Evolutionary conservation across 2,797 vertebrate species (phyloP).

Genomic region (Mormyrops boulengeri): DNA sequence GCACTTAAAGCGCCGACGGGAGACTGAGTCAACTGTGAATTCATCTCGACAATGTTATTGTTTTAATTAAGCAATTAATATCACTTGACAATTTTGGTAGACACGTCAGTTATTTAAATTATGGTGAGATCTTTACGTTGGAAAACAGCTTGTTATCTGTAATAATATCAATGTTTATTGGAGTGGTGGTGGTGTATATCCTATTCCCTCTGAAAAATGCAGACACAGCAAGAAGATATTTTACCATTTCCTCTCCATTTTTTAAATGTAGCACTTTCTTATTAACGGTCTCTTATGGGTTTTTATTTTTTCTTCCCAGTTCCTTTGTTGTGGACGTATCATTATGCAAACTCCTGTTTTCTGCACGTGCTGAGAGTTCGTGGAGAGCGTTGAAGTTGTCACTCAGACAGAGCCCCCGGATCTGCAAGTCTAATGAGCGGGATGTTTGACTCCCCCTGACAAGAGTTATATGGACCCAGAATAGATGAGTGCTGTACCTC

Average conservation of each 20-base stretch:
- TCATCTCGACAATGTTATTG: constrained; percentile 42
- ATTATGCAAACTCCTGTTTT: constrained; percentile 19
- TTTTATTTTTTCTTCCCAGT: not conserved
- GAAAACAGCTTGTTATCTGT: constrained; percentile 44
- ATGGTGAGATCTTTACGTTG: constrained; percentile 41
- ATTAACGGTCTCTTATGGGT: not conserved
- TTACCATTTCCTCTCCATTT: not conserved
- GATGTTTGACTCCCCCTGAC: constrained; percentile 10
- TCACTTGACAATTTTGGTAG: constrained; percentile 47
- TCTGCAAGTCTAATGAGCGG: constrained; percentile 39
- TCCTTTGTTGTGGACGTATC: constrained; percentile 8
- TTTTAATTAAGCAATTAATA: constrained; percentile 57
- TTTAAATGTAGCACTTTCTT: not conserved
- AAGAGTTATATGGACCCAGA: constrained; percentile 33
- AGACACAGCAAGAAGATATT: not conserved
- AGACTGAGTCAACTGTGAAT: constrained; percentile 38
- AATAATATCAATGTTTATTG: constrained; percentile 19
- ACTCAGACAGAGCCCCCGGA: constrained; percentile 23
- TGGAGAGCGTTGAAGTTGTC: constrained; percentile 22
- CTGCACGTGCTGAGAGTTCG: not conserved
- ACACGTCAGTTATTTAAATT: constrained; percentile 50
- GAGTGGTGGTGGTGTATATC: not conserved
- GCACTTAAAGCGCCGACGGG: constrained; percentile 29
- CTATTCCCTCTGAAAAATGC: not conserved
- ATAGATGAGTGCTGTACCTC: constrained; percentile 32